Conservation (phyloP, 1,140 invertebrate genomes). For the Papilio helenus region DNA sequence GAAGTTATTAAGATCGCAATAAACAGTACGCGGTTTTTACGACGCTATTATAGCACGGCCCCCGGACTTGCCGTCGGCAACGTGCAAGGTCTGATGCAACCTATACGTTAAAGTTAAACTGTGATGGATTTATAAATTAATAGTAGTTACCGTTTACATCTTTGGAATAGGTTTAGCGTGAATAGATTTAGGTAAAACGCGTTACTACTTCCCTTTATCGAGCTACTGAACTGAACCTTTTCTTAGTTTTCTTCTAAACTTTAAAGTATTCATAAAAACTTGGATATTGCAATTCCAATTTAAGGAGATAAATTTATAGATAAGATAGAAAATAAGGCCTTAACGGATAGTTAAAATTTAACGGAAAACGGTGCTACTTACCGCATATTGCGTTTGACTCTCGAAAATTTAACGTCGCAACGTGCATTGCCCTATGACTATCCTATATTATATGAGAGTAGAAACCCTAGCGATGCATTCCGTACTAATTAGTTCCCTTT, state of each 20-base stretch:
- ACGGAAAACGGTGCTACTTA: not conserved
- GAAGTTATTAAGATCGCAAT: slow-evolving; percentile 25
- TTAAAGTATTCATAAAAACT: no score
- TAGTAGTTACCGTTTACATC: no score
- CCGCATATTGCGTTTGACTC: not conserved
- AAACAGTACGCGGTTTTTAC: slow-evolving; percentile 20
- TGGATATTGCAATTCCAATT: no score
- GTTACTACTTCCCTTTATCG: no score
- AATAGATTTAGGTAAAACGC: no score
- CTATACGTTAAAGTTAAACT: not conserved
- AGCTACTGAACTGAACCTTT: no score
- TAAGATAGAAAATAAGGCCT: not conserved
- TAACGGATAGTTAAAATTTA: not conserved
- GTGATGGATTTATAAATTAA: no score
- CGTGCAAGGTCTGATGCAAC: not conserved
- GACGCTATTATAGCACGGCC: slow-evolving; percentile 30
- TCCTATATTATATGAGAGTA: not conserved
- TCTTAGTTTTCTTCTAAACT: no score
- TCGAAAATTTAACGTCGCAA: slow-evolving; percentile 21
- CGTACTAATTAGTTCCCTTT: not conserved
- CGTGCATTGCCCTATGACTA: not conserved
- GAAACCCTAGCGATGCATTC: slow-evolving; percentile 2
- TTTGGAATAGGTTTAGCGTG: no score
- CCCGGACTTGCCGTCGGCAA: not conserved
- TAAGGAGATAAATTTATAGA: not conserved